Evolutionary conservation across 1,140 invertebrate genomes (phyloP).

Genomic region (Metopolophium dirhodum): DNA sequence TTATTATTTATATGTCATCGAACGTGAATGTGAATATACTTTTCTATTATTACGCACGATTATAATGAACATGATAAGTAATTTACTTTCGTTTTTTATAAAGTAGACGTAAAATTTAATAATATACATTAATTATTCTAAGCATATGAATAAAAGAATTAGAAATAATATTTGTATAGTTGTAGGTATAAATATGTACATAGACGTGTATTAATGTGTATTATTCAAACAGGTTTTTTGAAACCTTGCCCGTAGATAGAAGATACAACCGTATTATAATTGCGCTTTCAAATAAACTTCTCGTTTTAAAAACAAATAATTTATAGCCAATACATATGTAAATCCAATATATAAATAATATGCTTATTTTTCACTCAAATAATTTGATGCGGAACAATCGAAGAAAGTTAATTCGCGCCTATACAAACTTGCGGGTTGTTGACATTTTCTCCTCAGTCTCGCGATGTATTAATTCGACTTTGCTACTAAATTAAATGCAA

Average conservation of each 20-base stretch:
- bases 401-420: neutral
- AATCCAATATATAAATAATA: neutral
- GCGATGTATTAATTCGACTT: neutral
- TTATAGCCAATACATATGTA: neutral
- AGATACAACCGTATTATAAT: neutral
- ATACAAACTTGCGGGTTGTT: neutral
- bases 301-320: neutral
- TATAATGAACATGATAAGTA: neutral
- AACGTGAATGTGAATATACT: neutral
- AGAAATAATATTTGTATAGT: neutral
- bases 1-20: neutral
- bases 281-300: neutral
- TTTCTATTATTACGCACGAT: neutral
- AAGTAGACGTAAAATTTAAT: neutral
- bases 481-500: neutral
- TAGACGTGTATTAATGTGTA: neutral
- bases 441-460: neutral
- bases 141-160: neutral
- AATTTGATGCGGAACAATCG: neutral
- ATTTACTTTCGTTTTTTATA: neutral
- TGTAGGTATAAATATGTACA: neutral
- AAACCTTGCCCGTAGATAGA: neutral
- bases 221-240: slow-evolving; percentile 17
- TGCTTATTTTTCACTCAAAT: neutral
- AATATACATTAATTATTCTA: neutral